These are phyloP conservation scores for Phthorimaea operculella DNA, from an alignment of 1,140 invertebrate genomes.

Conservation along the genomic window DNA sequence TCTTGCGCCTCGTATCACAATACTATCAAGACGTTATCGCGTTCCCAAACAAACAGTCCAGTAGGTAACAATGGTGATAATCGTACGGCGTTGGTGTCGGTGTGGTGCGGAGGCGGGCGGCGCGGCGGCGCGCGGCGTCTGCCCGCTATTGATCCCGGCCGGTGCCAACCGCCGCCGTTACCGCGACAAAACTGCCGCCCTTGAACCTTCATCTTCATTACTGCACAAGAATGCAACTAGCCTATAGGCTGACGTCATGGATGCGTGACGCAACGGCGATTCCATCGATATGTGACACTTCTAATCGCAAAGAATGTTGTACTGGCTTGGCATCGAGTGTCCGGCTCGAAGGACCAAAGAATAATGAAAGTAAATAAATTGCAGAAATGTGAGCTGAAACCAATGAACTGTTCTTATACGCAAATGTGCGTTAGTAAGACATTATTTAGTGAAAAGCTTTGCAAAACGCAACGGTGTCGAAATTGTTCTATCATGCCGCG, in stretches of 20 bases:
- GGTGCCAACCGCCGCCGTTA: slow-evolving; percentile 29
- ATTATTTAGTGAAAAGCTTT: no score
- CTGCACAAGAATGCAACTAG: slow-evolving; percentile 15
- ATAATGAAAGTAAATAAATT: no score
- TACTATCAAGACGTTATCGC: no score
- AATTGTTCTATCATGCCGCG: slow-evolving; percentile 10
- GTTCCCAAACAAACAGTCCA: slow-evolving; percentile 15
- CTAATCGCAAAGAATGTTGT: no score
- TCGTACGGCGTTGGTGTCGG: slow-evolving; percentile 19
- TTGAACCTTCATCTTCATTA: slow-evolving; percentile 33
- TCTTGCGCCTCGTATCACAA: no score
- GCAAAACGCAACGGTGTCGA: slow-evolving; percentile 9
- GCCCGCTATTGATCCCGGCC: slow-evolving; percentile 47
- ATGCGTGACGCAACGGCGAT: background rate
- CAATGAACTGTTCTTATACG: no score
- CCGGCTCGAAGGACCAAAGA: no score
- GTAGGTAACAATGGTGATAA: slow-evolving; percentile 20
- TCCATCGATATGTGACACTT: no score
- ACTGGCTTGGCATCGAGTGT: no score
- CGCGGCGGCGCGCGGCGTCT: slow-evolving; percentile 42
- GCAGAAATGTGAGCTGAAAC: no score
- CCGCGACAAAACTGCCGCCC: slow-evolving; percentile 34
- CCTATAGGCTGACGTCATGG: background rate
- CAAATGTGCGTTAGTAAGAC: no score
- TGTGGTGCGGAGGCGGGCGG: slow-evolving; percentile 21